phyloP scores from a whole-genome alignment of 2,797 vertebrate species.

The Otolemur crassicaudatus region DNA sequence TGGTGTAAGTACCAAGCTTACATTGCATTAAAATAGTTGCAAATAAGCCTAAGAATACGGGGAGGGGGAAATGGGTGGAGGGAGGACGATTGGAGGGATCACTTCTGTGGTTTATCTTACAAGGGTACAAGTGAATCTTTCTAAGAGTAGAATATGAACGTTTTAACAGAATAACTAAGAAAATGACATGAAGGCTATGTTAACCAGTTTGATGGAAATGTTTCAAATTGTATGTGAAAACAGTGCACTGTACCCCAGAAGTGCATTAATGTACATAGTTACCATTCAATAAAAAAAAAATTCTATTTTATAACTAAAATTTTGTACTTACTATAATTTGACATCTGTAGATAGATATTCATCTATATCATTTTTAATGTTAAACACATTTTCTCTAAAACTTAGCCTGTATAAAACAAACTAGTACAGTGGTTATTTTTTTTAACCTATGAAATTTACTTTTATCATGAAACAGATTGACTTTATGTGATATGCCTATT shows the following conservation, averaged over 20 bases:
- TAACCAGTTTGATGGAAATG: too few relatives aligned
- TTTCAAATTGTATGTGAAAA: too few relatives aligned
- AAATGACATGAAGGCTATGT: too few relatives aligned
- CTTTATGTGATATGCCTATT: neutral
- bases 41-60: neutral
- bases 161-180: too few relatives aligned
- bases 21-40: slow-evolving; percentile 47
- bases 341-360: slow-evolving; percentile 44
- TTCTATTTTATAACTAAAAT: slow-evolving; percentile 31
- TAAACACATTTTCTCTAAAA: slow-evolving; percentile 53
- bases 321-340: slow-evolving; percentile 15
- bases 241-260: too few relatives aligned
- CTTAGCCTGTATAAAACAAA: neutral
- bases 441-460: slow-evolving; percentile 24
- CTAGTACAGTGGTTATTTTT: neutral
- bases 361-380: neutral
- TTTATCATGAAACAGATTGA: neutral
- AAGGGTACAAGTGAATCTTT: too few relatives aligned
- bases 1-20: slow-evolving; percentile 2
- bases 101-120: too few relatives aligned
- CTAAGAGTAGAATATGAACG: too few relatives aligned
- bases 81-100: too few relatives aligned
- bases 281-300: too few relatives aligned
- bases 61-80: too few relatives aligned
- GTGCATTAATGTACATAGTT: too few relatives aligned